Evolutionary conservation across 2,888 invertebrate species (phyloP), one percentile per base, ranked within the genome.

Genomic region (Brachypterus glaber): DNA sequence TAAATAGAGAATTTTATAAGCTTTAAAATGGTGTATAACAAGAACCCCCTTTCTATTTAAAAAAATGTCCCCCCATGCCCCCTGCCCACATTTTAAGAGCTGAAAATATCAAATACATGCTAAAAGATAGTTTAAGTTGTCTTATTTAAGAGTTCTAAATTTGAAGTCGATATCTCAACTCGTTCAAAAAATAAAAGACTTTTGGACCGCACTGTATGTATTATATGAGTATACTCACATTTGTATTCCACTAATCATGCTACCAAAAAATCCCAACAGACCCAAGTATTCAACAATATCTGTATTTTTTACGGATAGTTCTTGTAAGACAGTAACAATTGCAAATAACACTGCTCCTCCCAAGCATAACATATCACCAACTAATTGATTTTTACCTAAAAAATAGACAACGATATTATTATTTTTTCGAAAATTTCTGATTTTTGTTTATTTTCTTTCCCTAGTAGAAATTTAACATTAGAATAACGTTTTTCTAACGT

Each of bases 311-410:
- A 90, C 80, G 46, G 83, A 77, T 63, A 82, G 76, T 63, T 90
- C 90, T 69, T 89, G 82, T 1, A 79, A 64, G 0, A 89, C 84
- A 50, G 88, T 87, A 13, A 83, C 81, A 30, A 84, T 69, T 2
- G 86, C 87, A 57, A 83, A 87, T 3, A 88, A 67, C 1, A 83
- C 71, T 0, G 87, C 85, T 3, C 86, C 87, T 5, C 74, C 76
- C 5, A 88, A 69, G 55, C 85, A 84, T 14, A 89, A 67, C 75
- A 88, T 77, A 59, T 90, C 89, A 2, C 90, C 90, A 3, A 87
- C 77, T 9, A 86, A 66, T 50, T 81, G 81, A 62, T 85, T 82
- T 62, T 78, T 77, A 18, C 82, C 86, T 85, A 67, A 25, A 69
- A 70, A 3, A 41, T 45, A 46, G 17, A 32, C n/a, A 30, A n/a